Base-by-base conservation (phyloP, 2,888 invertebrate genomes). In the Aphidius colemani region DNA sequence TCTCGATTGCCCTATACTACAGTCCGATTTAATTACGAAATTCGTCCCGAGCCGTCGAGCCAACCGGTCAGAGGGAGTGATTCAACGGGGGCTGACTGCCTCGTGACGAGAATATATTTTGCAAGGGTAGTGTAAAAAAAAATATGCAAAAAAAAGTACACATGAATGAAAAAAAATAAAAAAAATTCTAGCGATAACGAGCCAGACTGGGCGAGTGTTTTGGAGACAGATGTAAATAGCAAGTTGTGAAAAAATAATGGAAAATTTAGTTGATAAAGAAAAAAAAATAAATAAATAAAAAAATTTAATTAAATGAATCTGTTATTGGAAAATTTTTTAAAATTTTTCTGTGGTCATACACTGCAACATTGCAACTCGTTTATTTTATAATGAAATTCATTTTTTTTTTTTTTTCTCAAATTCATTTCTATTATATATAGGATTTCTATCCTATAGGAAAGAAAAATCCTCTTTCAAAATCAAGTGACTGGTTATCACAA, bases 11-110 rank as follows among this genome's bases (percentile, higher is more conserved):
- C 7, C 18, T 30, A 49, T 40, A 40, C 43, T 41, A 43, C 46
- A 49, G 49, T 59, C 51, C 59, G 41, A 59, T 59, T 68, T 66
- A 68, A 68, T 68, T 68, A 66, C 59, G 58, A 10, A 11, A 40
- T 53, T 50, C 53, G 61, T 55, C 57, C 57, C 39, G 13, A 53
- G 56, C 46, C 41, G 40, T 40, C 53, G 61, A 46, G 50, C 45
- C 53, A 41, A 43, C 7, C 44, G 58, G 30, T 30, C 30, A 53
- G 30, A 50, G 53, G 13, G 57, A 39, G 61, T 48, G 48, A 59
- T 56, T 56, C 56, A 50, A 49, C 48, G 41, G 39, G 58, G 45
- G 53, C 56, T 64, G 48, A 55, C 60, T 30, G 18, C 41, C 11
- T 49, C 59, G 49, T 59, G 50, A 59, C 59, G 50, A 51, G 59